Evolutionary conservation across 1,140 invertebrate genomes (phyloP).

Genomic region (Brachionus manjavacas): DNA sequence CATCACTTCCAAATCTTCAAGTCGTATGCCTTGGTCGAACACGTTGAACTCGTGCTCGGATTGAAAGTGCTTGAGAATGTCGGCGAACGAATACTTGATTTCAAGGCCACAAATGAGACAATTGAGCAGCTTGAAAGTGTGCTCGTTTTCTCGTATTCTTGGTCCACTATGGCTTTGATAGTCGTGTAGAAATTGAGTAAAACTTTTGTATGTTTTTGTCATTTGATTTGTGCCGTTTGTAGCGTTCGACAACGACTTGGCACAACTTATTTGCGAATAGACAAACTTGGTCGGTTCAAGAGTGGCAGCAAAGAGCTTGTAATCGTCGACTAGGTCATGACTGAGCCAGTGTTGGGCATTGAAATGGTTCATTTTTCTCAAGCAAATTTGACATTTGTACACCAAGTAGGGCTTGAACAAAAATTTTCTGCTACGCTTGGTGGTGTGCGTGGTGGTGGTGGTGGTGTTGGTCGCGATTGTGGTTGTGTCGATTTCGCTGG

Average conservation of each 20-base stretch:
- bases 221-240: background rate
- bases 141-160: background rate
- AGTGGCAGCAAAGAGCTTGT: background rate
- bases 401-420: constrained; percentile 22
- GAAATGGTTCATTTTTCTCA: background rate
- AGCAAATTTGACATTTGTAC: constrained; percentile 7
- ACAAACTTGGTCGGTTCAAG: background rate
- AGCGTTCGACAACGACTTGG: background rate
- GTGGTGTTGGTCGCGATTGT: no score
- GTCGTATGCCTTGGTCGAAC: background rate
- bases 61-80: constrained; percentile 21
- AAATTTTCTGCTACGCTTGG: background rate
- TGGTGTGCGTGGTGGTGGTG: no score
- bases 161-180: background rate
- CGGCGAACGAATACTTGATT: background rate
- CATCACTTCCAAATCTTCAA: constrained; percentile 8
- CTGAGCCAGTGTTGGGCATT: background rate
- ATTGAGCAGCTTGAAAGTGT: background rate
- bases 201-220: background rate
- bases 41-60: constrained; percentile 23
- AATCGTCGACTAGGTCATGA: background rate
- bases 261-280: constrained; percentile 22
- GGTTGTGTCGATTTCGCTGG: background rate
- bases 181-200: background rate
- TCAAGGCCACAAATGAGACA: constrained; percentile 35